Percentiles rank a stretch among this genome's conserved stretches.
Conservation (phyloP, 2,797 vertebrate genomes). For the Thunnus albacares region DNA sequence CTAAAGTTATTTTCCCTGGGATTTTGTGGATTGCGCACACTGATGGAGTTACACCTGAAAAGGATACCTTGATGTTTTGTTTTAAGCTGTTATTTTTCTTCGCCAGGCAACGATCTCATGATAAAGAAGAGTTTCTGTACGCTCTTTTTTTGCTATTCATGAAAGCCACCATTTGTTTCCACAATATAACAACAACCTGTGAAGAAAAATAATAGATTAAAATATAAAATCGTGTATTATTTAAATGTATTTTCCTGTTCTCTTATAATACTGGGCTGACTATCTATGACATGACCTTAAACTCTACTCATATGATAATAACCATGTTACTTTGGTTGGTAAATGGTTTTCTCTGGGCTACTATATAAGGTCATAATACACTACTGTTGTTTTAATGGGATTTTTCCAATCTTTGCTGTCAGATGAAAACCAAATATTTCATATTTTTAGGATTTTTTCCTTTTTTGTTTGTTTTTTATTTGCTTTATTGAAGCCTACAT, state of each 20-base stretch:
- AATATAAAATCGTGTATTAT: background rate
- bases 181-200: constrained; percentile 1
- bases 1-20: constrained; percentile 39
- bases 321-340: constrained; percentile 24
- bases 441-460: background rate
- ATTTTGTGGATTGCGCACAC: constrained; percentile 31
- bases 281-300: constrained; percentile 10
- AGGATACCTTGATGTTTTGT: constrained; percentile 29
- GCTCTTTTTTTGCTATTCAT: background rate
- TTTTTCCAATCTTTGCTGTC: constrained; percentile 48
- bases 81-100: constrained; percentile 45
- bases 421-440: constrained; percentile 60
- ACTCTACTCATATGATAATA: constrained; percentile 14
- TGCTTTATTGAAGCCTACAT: background rate
- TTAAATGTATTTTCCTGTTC: constrained; percentile 1
- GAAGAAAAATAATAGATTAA: constrained; percentile 47
- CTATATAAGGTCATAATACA: constrained; percentile 10
- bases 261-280: background rate
- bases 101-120: constrained; percentile 11
- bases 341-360: constrained; percentile 37
- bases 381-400: constrained; percentile 36
- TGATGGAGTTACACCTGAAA: constrained; percentile 12
- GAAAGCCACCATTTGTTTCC: background rate
- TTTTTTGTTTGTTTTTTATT: background rate
- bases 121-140: constrained; percentile 4